Percentiles rank a stretch among this genome's conserved stretches.
Evolutionary conservation across 2,888 invertebrate genomes (phyloP).

Genomic region (Candidula unifasciata): DNA sequence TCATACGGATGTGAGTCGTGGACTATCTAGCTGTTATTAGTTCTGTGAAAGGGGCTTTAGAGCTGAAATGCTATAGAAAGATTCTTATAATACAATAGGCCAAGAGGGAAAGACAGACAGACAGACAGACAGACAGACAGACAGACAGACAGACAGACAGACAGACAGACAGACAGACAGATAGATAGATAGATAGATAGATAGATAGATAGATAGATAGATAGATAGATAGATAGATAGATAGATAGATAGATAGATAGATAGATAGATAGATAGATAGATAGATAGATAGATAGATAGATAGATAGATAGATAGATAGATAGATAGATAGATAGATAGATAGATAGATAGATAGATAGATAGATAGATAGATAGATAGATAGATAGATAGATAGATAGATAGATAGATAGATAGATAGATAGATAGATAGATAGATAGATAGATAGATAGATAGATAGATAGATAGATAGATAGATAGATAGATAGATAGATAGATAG

Average conservation of each 20-base stretch:
- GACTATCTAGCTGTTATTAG: too few relatives aligned
- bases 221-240: not conserved
- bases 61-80: too few relatives aligned
- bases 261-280: not conserved
- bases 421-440: not conserved
- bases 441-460: too few relatives aligned
- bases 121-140: slow-evolving; percentile 17
- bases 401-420: not conserved
- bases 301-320: not conserved
- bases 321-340: not conserved
- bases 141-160: not conserved
- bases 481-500: not conserved
- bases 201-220: not conserved
- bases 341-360: not conserved
- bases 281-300: not conserved
- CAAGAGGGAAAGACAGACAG: not conserved
- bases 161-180: not conserved
- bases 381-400: not conserved
- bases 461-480: too few relatives aligned
- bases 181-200: not conserved
- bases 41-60: too few relatives aligned
- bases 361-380: not conserved
- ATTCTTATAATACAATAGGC: too few relatives aligned
- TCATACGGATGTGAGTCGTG: too few relatives aligned
- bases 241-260: slow-evolving; percentile 1